Base-by-base conservation (phyloP, 2,888 invertebrate genomes). In the Orthonevra nobilis region DNA sequence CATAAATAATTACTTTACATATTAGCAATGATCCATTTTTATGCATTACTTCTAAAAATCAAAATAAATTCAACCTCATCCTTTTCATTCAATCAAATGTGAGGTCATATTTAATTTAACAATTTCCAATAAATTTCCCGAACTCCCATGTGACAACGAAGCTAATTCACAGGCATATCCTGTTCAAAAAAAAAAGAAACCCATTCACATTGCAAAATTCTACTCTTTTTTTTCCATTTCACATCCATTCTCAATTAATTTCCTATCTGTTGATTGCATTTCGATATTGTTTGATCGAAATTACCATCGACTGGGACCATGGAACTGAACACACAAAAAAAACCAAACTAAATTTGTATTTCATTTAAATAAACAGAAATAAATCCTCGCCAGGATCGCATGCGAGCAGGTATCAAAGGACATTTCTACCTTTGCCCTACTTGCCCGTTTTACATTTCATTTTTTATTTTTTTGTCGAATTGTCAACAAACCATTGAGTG, bases 251-350 rank as follows among this genome's bases (percentile, higher is more conserved):
- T 19, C 26, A 69, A 69, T 69, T 60, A 69, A 60, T 58, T 58
- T 60, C 30, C 12, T 48, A 69, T 50, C 60, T 69, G 69, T 60
- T 69, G 69, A 50, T 69, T 50, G 69, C 42, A 28, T 56, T 60
- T 42, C 60, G 34, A 60, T 60, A 50, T 48, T 42, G 42, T 69
- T 69, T 69, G 60, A 26, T 42, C 48, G 50, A 34, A 50, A 60
- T 50, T 23, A 14, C 17, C 69, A 50, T 34, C 23, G 28, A 20
- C 20, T 28, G n/a, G n/a, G 15, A 4, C 19, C 54, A 54, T 26
- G 4, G 15, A 26, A 7, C 14, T n/a, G 1, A 2, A 19, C 7
- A 20, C 19, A 34, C 23, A 40, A 56, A 28, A 7, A 54, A 30
- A 40, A 28, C 3, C 3, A 9, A 30, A 12, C 7, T 26, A 12